Base-by-base conservation (phyloP, 2,113 vertebrate genomes). In the Tachuris rubrigastra region DNA sequence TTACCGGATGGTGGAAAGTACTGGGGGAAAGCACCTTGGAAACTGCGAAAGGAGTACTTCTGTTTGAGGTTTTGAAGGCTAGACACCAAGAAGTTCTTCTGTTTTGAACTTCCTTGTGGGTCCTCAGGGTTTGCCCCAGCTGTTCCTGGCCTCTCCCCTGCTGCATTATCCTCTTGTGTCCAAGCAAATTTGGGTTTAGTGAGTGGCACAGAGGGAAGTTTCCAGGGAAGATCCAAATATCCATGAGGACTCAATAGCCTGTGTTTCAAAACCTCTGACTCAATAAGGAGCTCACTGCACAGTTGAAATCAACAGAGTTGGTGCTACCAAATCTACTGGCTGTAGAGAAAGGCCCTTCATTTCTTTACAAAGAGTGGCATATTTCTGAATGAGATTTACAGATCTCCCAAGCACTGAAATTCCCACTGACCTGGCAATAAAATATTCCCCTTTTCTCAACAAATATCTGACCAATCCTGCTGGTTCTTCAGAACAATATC, bases 221-320 rank as follows among this genome's bases (percentile, higher is more conserved):
- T 90, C 41, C 76, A 39, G 92, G 95, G 96, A 39, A 97, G 96
- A 86, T 92, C 85, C 92, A 77, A 81, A 33, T 35, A 65, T 56
- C 65, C 1, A 3, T 68, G 42, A 74, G 25, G 52, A 46, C 27
- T 85, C 69, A 50, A n/a, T 35, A 81, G 73, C 27, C 86, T 72
- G 17, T 62, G 8, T 93, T 90, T 84, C 31, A 82, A 85, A 60
- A n/a, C 13, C 31, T 91, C 77, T 94, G 88, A 90, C 72, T 94
- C 76, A 90, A 30, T 30, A 69, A 85, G 30, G 72, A 86, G 30
- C 37, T 80, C 14, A 7, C 17, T 6, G 5, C 30, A 12, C 47
- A 92, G 55, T 74, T 71, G 76, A 92, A 81, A 84, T 88, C 62
- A 62, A 39, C 4, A 35, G 52, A 19, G 27, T 13, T 83, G 16